Conservation (phyloP, 2,113 vertebrate species). For the Tangachromis dhanisi region DNA sequence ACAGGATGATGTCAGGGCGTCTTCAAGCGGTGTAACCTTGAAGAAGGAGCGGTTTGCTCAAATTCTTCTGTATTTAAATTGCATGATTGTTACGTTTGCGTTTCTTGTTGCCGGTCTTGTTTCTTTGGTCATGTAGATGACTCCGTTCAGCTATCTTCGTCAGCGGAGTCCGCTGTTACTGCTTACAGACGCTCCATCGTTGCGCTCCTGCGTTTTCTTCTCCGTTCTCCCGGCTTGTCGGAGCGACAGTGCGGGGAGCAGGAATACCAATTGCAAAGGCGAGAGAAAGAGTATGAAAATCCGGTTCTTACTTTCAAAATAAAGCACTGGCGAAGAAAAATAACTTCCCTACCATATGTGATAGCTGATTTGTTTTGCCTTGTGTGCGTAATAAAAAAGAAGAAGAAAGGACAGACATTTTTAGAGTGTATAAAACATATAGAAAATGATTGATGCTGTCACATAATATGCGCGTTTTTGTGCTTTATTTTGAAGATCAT, state of each 20-base stretch:
- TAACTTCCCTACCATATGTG: rapidly evolving
- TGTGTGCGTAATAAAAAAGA: neutral
- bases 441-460: rapidly evolving
- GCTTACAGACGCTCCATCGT: slow-evolving; percentile 45
- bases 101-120: slow-evolving; percentile 21
- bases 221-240: slow-evolving; percentile 48
- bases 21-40: slow-evolving; percentile 60
- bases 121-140: slow-evolving; percentile 56
- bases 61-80: slow-evolving; percentile 65
- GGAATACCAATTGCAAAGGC: neutral
- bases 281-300: neutral
- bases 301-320: slow-evolving; percentile 9
- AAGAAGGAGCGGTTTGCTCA: slow-evolving; percentile 42
- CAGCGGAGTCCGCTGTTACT: slow-evolving; percentile 19
- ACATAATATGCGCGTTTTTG: rapidly evolving
- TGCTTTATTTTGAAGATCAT: slow-evolving; percentile 31
- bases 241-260: neutral
- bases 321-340: neutral
- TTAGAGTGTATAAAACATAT: rapidly evolving
- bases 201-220: neutral
- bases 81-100: slow-evolving; percentile 53
- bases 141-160: neutral
- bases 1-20: slow-evolving; percentile 20
- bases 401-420: rapidly evolving
- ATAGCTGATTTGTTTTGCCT: neutral